Percentiles rank a stretch among this genome's conserved stretches.
These are phyloP conservation scores for Lerista edwardsae DNA, from an alignment of 2,797 vertebrate species.

Conservation along the genomic window DNA sequence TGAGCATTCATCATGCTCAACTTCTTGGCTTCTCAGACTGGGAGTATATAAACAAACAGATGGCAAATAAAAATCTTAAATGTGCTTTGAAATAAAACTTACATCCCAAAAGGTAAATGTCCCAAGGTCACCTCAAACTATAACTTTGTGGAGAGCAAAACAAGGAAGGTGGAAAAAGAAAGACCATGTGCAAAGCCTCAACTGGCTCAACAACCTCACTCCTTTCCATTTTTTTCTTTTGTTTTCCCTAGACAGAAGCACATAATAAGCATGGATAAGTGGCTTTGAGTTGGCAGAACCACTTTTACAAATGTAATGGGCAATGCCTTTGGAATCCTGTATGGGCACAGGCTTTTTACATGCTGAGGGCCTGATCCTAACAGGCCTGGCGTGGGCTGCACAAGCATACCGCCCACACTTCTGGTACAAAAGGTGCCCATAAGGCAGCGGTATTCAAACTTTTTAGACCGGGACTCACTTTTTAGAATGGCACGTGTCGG, in stretches of 20 bases:
- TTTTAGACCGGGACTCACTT: too few species aligned
- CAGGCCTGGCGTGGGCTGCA: too few species aligned
- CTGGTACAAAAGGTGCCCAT: too few species aligned
- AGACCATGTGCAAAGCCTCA: not conserved
- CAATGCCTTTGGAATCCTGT: not conserved
- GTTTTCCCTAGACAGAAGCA: not conserved
- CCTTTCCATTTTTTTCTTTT: constrained; percentile 2
- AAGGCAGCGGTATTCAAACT: too few species aligned
- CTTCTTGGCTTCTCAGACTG: constrained; percentile 34
- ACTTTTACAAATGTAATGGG: not conserved
- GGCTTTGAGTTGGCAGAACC: not conserved
- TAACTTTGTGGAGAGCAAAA: constrained; percentile 3
- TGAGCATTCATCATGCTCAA: not conserved
- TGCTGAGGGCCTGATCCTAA: too few species aligned
- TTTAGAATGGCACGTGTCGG: too few species aligned
- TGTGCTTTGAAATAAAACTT: constrained; percentile 26
- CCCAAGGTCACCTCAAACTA: constrained; percentile 26
- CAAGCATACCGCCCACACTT: too few species aligned
- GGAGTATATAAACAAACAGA: constrained; percentile 44
- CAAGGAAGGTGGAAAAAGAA: constrained; percentile 7
- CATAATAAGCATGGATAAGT: constrained; percentile 18
- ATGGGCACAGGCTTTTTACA: not conserved
- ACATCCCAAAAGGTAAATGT: constrained; percentile 19
- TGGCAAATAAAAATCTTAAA: constrained; percentile 47
- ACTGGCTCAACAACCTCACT: not conserved